These are phyloP conservation scores for Stigmatopora nigra DNA, from an alignment of 2,113 vertebrate genomes.

Conservation along the genomic window DNA sequence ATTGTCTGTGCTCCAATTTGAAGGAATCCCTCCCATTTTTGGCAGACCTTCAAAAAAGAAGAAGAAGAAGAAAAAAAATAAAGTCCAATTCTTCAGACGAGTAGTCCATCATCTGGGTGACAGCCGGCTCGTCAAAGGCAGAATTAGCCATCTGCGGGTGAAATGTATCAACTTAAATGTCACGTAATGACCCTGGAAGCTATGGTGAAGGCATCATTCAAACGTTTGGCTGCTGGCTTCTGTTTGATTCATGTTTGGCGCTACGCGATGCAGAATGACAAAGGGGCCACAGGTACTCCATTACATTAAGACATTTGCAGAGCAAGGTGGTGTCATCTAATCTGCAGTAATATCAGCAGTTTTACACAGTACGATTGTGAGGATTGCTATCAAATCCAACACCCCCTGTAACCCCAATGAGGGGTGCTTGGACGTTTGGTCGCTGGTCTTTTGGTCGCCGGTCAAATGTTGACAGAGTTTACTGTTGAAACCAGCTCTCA, in stretches of 20 bases:
- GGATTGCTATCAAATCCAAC: neutral
- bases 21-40: conserved; percentile 24
- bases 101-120: conserved; percentile 48
- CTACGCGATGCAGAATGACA: neutral
- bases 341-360: neutral
- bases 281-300: neutral
- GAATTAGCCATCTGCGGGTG: conserved; percentile 58
- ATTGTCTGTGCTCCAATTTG: neutral
- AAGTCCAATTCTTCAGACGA: conserved; percentile 42
- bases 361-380: neutral
- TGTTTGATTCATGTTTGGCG: conserved; percentile 50
- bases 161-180: conserved; percentile 60
- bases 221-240: conserved; percentile 30
- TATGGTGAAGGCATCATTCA: conserved; percentile 50
- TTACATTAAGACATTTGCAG: neutral
- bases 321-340: neutral
- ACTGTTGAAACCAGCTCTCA: too few relatives aligned
- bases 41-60: conserved; percentile 16
- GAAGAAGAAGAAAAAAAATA: conserved; percentile 38
- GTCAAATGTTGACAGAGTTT: too few relatives aligned
- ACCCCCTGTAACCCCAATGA: too few relatives aligned
- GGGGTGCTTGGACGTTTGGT: too few relatives aligned
- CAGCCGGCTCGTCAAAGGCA: conserved; percentile 37
- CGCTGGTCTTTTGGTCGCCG: too few relatives aligned
- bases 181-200: conserved; percentile 60